Evolutionary conservation across 2,797 vertebrate genomes (phyloP), one percentile per base, ranked within the genome.

Genomic region (Brotula barbata): DNA sequence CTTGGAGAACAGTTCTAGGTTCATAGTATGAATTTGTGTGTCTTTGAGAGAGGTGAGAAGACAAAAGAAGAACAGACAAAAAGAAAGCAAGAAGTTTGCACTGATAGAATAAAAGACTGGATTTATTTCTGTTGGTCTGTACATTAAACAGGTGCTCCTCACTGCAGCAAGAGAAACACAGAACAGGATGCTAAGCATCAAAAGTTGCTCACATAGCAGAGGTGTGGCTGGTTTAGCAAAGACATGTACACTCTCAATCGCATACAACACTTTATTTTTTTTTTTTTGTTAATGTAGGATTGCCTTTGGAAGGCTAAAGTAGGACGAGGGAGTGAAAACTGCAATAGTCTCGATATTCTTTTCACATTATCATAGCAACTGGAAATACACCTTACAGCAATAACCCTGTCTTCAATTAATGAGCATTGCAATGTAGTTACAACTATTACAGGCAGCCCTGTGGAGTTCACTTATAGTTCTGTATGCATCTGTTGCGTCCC

Each of bases 71-170:
- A 7, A 46, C 58, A 33, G 22, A 85, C 54, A 73, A 71, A 56
- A 58, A 69, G 71, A 40, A 69, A 46, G 68, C 56, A 67, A 64
- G 55, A 74, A 25, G 63, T 84, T 84, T 87, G 76, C 81, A 85
- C 79, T 87, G 85, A 87, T 91, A 92, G 92, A 93, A 93, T 93
- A 93, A 91, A 93, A 92, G 90, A 91, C 82, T 90, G 84, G 79
- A 91, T 93, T 92, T 92, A 92, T 93, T 93, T 88, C 69, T 74
- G 81, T 90, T 91, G 81, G 87, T 89, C 85, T 92, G 90, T 91
- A 93, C 92, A 93, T 91, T 89, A 85, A 91, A 91, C 90, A 91
- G 86, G 90, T 90, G 90, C 90, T 91, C 90, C 90, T 91, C 89
- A 92, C 90, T 89, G 90, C 87, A 92, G 89, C 89, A 90, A 88